A percentile compares a stretch with the other conserved stretches of the same genome.
Conservation (phyloP, 2,113 vertebrate genomes). For the Phocoena phocoena region DNA sequence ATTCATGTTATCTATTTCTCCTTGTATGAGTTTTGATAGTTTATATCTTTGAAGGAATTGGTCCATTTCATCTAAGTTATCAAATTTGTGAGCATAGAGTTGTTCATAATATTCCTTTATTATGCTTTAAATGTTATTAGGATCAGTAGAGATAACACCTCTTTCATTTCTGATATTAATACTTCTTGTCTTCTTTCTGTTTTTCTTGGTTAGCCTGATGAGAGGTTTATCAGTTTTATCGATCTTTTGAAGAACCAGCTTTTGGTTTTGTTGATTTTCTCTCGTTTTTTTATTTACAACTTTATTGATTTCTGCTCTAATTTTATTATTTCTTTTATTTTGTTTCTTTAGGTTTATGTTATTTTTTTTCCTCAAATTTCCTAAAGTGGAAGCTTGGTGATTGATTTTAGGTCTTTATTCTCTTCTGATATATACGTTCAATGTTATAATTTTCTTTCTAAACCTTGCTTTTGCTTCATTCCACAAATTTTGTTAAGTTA, state of each 20-base stretch:
- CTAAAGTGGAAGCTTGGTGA: not conserved
- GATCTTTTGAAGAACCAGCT: not conserved
- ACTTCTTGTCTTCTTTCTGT: not conserved
- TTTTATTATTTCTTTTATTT: slow-evolving; percentile 21
- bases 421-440: not conserved
- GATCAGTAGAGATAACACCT: not conserved
- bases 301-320: not conserved
- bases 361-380: not conserved
- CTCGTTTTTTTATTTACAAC: not conserved
- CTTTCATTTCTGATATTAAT: slow-evolving; percentile 30
- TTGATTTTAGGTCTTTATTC: not conserved
- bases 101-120: not conserved
- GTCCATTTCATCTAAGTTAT: not conserved
- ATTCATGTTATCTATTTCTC: not conserved
- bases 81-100: not conserved
- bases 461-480: not conserved
- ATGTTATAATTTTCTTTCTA: not conserved
- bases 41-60: not conserved
- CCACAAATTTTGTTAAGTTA: not conserved
- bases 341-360: not conserved
- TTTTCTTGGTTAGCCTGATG: not conserved
- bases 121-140: not conserved
- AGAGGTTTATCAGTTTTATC: not conserved
- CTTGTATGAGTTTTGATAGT: not conserved
- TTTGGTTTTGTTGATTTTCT: slow-evolving; percentile 9